Percentiles rank a stretch among this genome's conserved stretches.
Evolutionary conservation across 2,797 vertebrate genomes (phyloP).

Genomic region (Clarias laeviceps): DNA sequence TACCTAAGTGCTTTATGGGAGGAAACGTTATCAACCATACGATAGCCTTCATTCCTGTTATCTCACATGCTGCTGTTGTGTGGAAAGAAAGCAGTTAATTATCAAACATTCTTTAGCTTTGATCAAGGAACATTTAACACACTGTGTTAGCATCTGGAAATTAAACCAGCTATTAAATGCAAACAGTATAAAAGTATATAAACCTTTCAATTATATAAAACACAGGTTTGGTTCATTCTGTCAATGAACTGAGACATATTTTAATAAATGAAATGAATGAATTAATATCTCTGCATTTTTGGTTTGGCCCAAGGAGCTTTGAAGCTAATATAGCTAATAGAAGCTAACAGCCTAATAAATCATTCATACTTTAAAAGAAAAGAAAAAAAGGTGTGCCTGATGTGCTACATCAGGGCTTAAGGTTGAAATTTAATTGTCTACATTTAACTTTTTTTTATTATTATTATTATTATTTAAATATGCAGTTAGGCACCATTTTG

Average conservation of each 20-base stretch:
- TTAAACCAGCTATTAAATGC: not conserved
- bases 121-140: not conserved
- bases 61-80: not conserved
- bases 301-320: not conserved
- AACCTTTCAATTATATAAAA: not conserved
- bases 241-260: not conserved
- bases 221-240: not conserved
- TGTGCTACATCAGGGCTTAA: not conserved
- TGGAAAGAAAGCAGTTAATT: not conserved
- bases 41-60: not conserved
- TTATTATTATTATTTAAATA: not conserved
- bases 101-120: slow-evolving; percentile 1
- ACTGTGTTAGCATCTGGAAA: not conserved
- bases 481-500: not conserved
- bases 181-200: not conserved
- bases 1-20: not conserved
- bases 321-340: not conserved
- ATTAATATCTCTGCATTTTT: not conserved
- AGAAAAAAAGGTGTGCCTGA: not conserved
- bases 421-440: not conserved
- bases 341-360: not conserved
- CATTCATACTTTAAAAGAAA: too few relatives aligned
- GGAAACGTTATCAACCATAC: not conserved
- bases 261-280: too few relatives aligned
- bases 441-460: not conserved